Percentiles rank a stretch among this genome's conserved stretches.
phyloP scores from a whole-genome alignment of 2,888 invertebrate genomes.

The Camptogramma bilineatum region DNA sequence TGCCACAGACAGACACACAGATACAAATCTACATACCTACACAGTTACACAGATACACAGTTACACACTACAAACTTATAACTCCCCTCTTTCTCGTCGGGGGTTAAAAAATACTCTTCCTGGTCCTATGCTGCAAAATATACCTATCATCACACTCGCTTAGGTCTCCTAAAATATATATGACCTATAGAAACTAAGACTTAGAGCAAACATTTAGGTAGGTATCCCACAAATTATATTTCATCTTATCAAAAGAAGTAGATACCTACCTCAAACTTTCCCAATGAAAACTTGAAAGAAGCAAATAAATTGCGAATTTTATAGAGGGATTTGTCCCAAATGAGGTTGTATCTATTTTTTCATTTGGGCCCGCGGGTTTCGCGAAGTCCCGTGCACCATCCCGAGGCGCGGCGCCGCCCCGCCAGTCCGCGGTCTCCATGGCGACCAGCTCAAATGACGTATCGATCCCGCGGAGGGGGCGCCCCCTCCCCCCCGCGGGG shows the following conservation, averaged over 20 bases:
- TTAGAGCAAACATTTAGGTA: not conserved
- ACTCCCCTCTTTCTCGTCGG: no score
- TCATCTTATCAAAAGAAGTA: constrained; percentile 21
- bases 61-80: no score
- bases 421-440: constrained; percentile 85
- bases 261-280: constrained; percentile 32
- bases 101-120: no score
- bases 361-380: constrained; percentile 69
- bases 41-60: no score
- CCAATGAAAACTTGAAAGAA: constrained; percentile 45
- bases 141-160: no score
- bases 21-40: no score
- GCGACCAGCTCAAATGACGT: constrained; percentile 86
- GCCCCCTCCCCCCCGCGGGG: constrained; percentile 61
- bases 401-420: constrained; percentile 83
- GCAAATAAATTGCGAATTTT: constrained; percentile 64
- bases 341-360: constrained; percentile 78
- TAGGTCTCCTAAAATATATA: no score
- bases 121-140: no score
- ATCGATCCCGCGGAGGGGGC: constrained; percentile 82
- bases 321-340: constrained; percentile 74
- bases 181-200: not conserved
- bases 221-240: constrained; percentile 16
- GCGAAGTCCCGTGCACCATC: constrained; percentile 76
- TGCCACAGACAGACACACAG: no score